These are phyloP conservation scores for Diplazon laetatorius DNA, from an alignment of 2,888 invertebrate species.

Conservation along the genomic window DNA sequence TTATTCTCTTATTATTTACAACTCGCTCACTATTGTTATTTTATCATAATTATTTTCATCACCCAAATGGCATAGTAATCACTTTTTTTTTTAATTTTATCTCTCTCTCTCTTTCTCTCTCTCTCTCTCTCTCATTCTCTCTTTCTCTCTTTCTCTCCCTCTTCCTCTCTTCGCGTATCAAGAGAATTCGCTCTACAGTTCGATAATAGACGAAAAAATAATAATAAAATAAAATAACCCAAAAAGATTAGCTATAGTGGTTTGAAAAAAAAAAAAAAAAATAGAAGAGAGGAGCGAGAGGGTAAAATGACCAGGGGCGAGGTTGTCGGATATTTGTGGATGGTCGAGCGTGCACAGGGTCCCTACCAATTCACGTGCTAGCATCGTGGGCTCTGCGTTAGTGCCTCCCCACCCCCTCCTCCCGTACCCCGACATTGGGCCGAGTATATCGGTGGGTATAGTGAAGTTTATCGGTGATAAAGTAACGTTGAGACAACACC, in stretches of 20 bases:
- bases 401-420: conserved; percentile 18
- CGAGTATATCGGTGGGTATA: conserved; percentile 1
- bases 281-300: not conserved
- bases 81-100: too few species aligned
- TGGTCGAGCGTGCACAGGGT: conserved; percentile 36
- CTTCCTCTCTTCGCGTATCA: too few species aligned
- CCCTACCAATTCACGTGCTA: conserved; percentile 7
- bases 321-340: conserved; percentile 58
- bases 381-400: conserved; percentile 38
- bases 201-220: not conserved
- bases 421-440: conserved; percentile 3
- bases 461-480: conserved; percentile 61
- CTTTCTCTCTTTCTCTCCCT: too few species aligned
- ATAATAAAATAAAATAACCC: conserved; percentile 9
- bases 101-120: too few species aligned
- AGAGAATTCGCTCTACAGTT: too few species aligned
- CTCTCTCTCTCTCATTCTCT: too few species aligned
- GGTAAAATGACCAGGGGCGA: conserved; percentile 22
- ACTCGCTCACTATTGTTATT: too few species aligned
- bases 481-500: conserved; percentile 62
- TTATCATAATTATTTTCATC: too few species aligned
- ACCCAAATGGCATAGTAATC: too few species aligned
- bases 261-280: conserved; percentile 18
- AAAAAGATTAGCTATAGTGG: conserved; percentile 17
- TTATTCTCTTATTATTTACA: too few species aligned